Base-by-base conservation (phyloP, 53 echinoderm and acorn worm species). In the Crossaster papposus region DNA sequence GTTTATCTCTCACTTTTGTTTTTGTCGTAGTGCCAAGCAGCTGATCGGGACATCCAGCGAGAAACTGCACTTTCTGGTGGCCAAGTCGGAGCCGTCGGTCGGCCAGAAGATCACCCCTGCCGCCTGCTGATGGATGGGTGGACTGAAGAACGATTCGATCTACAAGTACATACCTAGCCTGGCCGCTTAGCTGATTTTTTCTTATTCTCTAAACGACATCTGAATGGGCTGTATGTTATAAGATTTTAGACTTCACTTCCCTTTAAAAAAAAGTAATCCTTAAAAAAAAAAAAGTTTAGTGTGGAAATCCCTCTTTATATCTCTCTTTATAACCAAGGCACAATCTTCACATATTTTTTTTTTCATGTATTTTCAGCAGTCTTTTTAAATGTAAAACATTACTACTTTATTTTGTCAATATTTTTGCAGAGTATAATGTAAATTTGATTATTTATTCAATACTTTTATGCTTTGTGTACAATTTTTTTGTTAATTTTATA, bases 91-190 rank as follows among this genome's bases (percentile, higher is more conserved):
- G 55, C 81, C 88, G 18, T 83, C 90, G 30, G 91, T 94, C 4
- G 96, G 93, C 12, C 91, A 92, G 83, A 97, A 95, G 85, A 90
- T 97, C 30, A 95, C 94, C 31, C 92, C 95, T 14, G 92, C 95
- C 20, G 18, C 37, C 71, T 92, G 89, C 77, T 92, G 77, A 78
- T 78, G 50, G 34, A 44, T 23, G 5, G 44, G 9, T 9, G 5
- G 44, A 9, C n/a, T 62, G 62, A 64, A 32, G 31, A 32, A 7
- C 34, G n/a, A 32, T 6, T 37, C 28, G 13, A 9, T 22, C 26
- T 78, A 34, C 62, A n/a, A n/a, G 18, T 62, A 23, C 23, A 3
- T 62, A 62, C 17, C 13, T 23, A 31, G 71, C n/a, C 51, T 78
- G 1, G 50, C 13, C 4, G 20, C 18, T n/a, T n/a, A n/a, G n/a